phyloP scores from a whole-genome alignment of 35 echinoderm and acorn worm species.

The Lytechinus pictus region DNA sequence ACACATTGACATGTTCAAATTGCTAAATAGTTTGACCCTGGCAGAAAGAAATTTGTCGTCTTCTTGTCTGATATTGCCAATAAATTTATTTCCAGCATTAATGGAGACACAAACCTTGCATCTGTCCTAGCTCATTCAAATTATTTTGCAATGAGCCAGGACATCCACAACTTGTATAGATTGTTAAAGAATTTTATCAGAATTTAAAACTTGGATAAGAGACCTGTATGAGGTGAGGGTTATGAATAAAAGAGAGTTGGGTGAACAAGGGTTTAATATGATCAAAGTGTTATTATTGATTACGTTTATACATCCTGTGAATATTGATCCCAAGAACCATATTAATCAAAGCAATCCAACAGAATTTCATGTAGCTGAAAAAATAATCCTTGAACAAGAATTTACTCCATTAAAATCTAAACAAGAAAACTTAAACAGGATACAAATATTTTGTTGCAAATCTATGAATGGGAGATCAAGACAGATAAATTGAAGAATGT shows the following conservation, averaged over 20 bases:
- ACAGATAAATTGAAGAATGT: not conserved
- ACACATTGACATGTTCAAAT: not conserved
- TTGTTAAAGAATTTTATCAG: not conserved
- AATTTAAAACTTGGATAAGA: not conserved
- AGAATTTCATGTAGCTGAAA: not conserved
- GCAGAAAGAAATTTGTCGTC: not conserved
- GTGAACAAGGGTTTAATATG: not conserved
- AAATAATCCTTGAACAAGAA: not conserved
- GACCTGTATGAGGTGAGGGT: not conserved
- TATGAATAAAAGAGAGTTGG: not conserved
- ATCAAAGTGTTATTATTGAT: not conserved
- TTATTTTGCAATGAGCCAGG: not conserved
- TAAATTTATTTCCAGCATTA: slow-evolving; percentile 13
- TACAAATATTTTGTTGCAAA: not conserved
- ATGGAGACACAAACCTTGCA: not conserved
- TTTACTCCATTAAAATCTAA: not conserved
- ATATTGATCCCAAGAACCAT: not conserved
- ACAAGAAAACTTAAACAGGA: no score
- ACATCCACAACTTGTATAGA: not conserved
- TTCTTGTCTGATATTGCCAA: not conserved
- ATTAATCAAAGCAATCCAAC: not conserved
- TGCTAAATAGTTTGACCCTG: not conserved
- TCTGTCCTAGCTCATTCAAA: not conserved
- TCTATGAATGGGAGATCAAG: not conserved
- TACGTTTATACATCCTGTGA: not conserved